These are phyloP conservation scores for Phthorimaea operculella DNA, from an alignment of 1,140 invertebrate species.

Conservation along the genomic window DNA sequence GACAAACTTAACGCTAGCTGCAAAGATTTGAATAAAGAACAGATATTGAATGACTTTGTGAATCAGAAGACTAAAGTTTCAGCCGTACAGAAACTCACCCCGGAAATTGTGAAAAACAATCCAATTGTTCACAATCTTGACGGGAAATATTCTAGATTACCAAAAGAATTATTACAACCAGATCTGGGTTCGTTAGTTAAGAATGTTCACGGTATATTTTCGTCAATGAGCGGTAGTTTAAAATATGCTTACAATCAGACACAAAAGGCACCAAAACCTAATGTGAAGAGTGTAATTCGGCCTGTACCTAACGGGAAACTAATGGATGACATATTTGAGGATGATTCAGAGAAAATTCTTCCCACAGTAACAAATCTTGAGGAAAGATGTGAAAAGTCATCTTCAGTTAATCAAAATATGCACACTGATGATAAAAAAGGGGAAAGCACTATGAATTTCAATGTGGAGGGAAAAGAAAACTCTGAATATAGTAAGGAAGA, in stretches of 20 bases:
- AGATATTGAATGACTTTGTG: conserved; percentile 46
- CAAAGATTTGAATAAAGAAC: conserved; percentile 44
- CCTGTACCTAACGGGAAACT: conserved; percentile 42
- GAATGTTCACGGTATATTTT: conserved; percentile 60
- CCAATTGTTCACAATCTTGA: conserved; percentile 13
- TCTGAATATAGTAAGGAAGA: conserved; percentile 22
- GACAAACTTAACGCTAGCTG: conserved; percentile 19
- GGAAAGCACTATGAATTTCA: too few species aligned
- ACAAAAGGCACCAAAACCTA: conserved; percentile 24
- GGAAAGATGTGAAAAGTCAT: conserved; percentile 9
- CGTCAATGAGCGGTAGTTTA: conserved; percentile 52
- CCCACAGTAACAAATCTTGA: not conserved
- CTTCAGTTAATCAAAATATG: conserved; percentile 5
- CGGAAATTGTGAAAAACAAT: conserved; percentile 23
- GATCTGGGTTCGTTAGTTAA: conserved; percentile 57
- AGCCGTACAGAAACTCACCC: conserved; percentile 39
- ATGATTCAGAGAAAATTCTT: conserved; percentile 13
- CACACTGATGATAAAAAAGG: too few species aligned
- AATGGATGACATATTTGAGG: conserved; percentile 58
- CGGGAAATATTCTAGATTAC: conserved; percentile 33
- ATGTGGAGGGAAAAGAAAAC: too few species aligned
- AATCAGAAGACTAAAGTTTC: conserved; percentile 45
- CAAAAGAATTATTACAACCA: conserved; percentile 52
- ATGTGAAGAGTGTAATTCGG: conserved; percentile 29
- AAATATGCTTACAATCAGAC: conserved; percentile 43